Evolutionary conservation across 2,797 vertebrate genomes (phyloP).

Genomic region (Galagoides demidoff): DNA sequence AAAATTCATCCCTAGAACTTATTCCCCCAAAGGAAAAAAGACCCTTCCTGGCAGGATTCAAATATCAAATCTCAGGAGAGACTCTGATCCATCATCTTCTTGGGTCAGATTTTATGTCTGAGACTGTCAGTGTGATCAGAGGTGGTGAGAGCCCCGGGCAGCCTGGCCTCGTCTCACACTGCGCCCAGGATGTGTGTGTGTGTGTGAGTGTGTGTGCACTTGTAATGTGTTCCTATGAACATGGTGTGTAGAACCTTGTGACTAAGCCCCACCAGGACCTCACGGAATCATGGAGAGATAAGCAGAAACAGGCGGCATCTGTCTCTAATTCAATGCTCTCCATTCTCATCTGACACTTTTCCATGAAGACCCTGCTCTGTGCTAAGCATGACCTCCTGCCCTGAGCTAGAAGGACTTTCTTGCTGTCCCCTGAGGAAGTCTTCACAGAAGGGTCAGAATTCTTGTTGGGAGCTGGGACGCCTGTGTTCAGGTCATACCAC

Average conservation of each 20-base stretch:
- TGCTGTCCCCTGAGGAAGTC: neutral
- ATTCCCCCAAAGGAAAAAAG: neutral
- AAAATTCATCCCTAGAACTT: neutral
- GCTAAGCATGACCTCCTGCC: neutral
- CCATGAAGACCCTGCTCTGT: neutral
- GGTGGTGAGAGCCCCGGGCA: neutral
- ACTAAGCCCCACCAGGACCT: neutral
- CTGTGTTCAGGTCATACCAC: neutral
- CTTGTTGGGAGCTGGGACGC: no score
- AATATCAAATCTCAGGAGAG: neutral
- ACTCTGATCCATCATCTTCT: neutral
- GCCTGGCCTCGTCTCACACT: neutral
- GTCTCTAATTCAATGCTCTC: neutral
- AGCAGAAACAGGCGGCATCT: neutral
- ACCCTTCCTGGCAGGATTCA: neutral
- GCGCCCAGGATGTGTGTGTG: accelerated
- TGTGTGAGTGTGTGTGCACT: no score
- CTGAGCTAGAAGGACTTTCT: neutral
- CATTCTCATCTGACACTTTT: neutral
- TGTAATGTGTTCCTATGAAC: neutral
- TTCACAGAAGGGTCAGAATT: neutral
- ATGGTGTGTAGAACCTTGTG: neutral
- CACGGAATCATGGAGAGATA: neutral
- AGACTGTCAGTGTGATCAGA: neutral
- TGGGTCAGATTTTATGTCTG: neutral